A percentile compares a stretch with the other conserved stretches of the same genome.
These are phyloP conservation scores for Stegophylla sp. DNA, from an alignment of 2,888 invertebrate genomes.

Conservation along the genomic window DNA sequence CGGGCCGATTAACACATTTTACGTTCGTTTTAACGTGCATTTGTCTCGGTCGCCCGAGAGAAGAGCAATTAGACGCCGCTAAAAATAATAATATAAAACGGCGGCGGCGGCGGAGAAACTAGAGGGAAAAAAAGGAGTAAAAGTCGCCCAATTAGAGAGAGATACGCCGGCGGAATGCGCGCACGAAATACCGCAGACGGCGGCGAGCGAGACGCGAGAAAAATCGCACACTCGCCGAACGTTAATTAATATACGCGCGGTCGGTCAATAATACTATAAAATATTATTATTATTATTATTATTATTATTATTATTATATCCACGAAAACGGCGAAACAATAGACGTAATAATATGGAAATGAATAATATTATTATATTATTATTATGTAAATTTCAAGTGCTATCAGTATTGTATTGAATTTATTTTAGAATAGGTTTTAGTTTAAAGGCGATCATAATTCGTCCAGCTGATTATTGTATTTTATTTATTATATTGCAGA, in stretches of 20 bases:
- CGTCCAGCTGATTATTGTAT: too few relatives aligned
- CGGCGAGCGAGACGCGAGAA: constrained; percentile 7
- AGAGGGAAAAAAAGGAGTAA: constrained; percentile 4
- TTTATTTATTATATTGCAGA: too few relatives aligned
- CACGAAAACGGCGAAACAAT: too few relatives aligned
- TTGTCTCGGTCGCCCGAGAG: constrained; percentile 32
- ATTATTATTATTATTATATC: too few relatives aligned
- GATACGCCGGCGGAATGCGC: constrained; percentile 34
- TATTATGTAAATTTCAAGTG: too few relatives aligned
- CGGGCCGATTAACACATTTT: constrained; percentile 50
- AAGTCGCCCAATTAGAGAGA: constrained; percentile 50
- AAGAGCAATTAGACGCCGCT: constrained; percentile 55
- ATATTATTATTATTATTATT: background rate
- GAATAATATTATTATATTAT: too few relatives aligned
- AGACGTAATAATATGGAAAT: too few relatives aligned
- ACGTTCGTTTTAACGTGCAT: constrained; percentile 39
- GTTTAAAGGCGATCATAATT: too few relatives aligned
- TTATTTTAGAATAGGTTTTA: too few relatives aligned
- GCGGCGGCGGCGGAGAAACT: background rate
- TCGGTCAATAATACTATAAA: background rate
- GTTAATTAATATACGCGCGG: background rate
- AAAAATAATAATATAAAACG: constrained; percentile 51
- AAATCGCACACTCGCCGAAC: constrained; percentile 2
- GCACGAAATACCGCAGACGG: constrained; percentile 48
- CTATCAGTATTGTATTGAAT: too few relatives aligned